Conservation (phyloP, 1,140 invertebrate species). For the Bombus huntii region DNA sequence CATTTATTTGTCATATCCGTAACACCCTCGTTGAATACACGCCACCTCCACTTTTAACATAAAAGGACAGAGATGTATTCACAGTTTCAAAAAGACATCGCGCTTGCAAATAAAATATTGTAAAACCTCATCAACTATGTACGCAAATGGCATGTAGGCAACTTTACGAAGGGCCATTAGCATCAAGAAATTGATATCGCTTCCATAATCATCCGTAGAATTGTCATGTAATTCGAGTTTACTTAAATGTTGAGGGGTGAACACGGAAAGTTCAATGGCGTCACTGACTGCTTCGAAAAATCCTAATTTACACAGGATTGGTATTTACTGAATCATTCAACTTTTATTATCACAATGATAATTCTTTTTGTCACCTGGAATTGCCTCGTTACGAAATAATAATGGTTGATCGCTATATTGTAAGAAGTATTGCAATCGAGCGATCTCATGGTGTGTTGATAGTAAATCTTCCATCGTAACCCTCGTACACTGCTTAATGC, state of each 20-base stretch:
- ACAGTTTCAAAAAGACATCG: slow-evolving; percentile 18
- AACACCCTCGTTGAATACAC: slow-evolving; percentile 89
- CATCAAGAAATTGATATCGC: slow-evolving; percentile 91
- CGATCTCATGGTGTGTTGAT: slow-evolving; percentile 93
- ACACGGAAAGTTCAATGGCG: slow-evolving; percentile 90
- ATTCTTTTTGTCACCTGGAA: slow-evolving; percentile 85
- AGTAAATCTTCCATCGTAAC: slow-evolving; percentile 91
- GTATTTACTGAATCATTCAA: background rate
- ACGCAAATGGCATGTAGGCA: slow-evolving; percentile 90
- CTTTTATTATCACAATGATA: background rate
- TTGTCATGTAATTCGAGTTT: slow-evolving; percentile 88
- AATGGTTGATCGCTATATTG: slow-evolving; percentile 90
- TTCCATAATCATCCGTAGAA: slow-evolving; percentile 86
- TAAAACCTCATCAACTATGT: slow-evolving; percentile 88
- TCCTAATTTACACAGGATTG: slow-evolving; percentile 79
- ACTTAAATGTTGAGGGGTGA: slow-evolving; percentile 88
- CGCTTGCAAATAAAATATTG: slow-evolving; percentile 27
- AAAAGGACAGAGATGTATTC: background rate
- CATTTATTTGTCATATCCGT: slow-evolving; percentile 90
- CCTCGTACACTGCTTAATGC: slow-evolving; percentile 95
- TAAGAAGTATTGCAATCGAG: slow-evolving; percentile 92
- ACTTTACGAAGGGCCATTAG: slow-evolving; percentile 92
- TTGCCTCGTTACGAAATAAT: slow-evolving; percentile 89
- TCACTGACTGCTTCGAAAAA: slow-evolving; percentile 96
- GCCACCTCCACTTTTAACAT: slow-evolving; percentile 88